phyloP scores from a whole-genome alignment of 2,888 invertebrate species.

The Stenoptilia bipunctidactyla region DNA sequence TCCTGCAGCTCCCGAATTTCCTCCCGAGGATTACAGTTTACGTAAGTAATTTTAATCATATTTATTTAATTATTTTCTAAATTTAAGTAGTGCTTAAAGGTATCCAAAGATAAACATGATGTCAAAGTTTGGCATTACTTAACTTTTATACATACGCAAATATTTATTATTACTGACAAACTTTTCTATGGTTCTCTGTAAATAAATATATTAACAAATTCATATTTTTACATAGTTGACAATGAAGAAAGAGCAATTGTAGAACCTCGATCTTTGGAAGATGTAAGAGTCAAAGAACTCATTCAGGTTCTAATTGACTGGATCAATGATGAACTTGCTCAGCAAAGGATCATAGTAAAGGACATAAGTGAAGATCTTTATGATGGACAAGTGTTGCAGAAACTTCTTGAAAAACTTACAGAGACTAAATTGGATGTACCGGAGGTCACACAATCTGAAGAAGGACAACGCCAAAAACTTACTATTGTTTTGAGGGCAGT shows the following conservation, averaged over 20 bases:
- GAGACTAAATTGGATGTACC: conserved; percentile 93
- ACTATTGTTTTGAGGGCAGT: conserved; percentile 89
- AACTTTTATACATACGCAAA: too few species aligned
- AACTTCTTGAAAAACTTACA: conserved; percentile 85
- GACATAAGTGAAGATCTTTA: conserved; percentile 97
- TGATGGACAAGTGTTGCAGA: conserved; percentile 90
- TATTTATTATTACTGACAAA: too few species aligned
- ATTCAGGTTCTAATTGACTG: conserved; percentile 93
- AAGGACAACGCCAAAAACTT: conserved; percentile 96
- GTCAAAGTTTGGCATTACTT: too few species aligned
- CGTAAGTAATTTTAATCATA: conserved; percentile 65
- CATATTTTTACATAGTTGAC: conserved; percentile 91
- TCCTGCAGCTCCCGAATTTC: conserved; percentile 87
- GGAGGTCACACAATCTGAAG: conserved; percentile 98
- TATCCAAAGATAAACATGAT: too few species aligned
- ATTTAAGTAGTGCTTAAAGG: background rate
- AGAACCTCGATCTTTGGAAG: conserved; percentile 88
- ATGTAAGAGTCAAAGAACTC: conserved; percentile 87
- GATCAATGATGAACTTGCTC: conserved; percentile 98
- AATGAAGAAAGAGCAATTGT: conserved; percentile 98
- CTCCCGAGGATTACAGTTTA: conserved; percentile 93
- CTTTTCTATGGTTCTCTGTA: too few species aligned
- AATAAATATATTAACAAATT: too few species aligned
- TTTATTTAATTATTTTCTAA: background rate
- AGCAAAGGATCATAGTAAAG: conserved; percentile 96